Base-by-base conservation (phyloP, 2,797 vertebrate species). In the Leuciscus waleckii region DNA sequence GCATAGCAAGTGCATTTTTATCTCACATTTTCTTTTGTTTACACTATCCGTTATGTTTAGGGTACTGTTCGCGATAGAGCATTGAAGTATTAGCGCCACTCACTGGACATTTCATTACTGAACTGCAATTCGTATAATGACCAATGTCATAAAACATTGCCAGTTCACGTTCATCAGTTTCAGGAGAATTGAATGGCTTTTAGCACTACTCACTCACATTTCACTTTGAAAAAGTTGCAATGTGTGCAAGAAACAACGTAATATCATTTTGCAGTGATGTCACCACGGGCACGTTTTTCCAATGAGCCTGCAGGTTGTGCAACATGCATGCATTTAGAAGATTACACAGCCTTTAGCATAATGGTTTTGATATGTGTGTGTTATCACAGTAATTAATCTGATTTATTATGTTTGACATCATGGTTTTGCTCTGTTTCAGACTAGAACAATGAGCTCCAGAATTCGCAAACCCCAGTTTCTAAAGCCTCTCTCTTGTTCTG, bases 341-440 rank as follows among this genome's bases (percentile, higher is more conserved):
- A 70, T 58, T 56, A 43, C 35, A 58, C 49, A 41, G 41, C 21
- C 46, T 39, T 73, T 35, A 46, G 49, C 23, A 49, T 21, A 69
- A 35, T 74, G 49, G 37, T 70, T 67, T 76, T 32, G 29, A 21
- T 58, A 21, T 73, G 39, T 58, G 13, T 43, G 51, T 8, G 37
- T 16, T n/a, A 21, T 56, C 7, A 1, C 85, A 90, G 89, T 81
- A 83, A 92, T 91, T 85, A 88, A 91, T 92, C 91, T 79, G 88
- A 89, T 90, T 86, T 89, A 92, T 92, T 88, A 89, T 91, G 91
- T 92, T 92, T 93, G 90, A 94, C 90, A 90, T 89, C 79, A 91
- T 81, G 79, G 85, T 91, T 91, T 87, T 88, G 81, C 92, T 85
- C 80, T 76, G 88, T 91, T 93, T 92, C 84, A 89, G 91, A 87